These are phyloP conservation scores for Apostichopus californicus DNA, from an alignment of 35 echinoderm and acorn worm species.

Conservation along the genomic window DNA sequence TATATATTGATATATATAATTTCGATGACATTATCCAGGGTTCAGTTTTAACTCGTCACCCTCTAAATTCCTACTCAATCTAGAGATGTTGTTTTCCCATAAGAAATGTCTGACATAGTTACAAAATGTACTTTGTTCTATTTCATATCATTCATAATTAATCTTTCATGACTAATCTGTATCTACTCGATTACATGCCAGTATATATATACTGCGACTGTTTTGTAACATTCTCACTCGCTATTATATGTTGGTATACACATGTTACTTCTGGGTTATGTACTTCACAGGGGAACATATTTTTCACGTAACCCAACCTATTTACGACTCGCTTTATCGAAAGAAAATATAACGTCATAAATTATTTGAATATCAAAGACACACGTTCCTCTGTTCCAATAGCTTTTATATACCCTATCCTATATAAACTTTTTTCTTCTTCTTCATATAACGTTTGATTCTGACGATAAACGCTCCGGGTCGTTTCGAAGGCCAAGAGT, in stretches of 20 bases:
- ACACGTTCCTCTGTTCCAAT: neutral
- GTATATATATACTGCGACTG: neutral
- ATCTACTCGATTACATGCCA: neutral
- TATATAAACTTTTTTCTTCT: neutral
- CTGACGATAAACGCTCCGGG: slow-evolving; percentile 22
- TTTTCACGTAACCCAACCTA: slow-evolving; percentile 7
- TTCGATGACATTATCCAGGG: neutral
- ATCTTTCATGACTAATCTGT: neutral
- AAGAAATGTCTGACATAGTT: slow-evolving; percentile 2
- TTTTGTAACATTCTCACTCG: neutral
- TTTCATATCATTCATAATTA: neutral
- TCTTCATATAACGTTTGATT: slow-evolving; percentile 3
- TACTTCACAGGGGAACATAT: neutral
- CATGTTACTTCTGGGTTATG: neutral
- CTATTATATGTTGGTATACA: neutral
- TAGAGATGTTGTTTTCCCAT: neutral
- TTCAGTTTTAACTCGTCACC: neutral
- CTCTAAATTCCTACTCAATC: neutral
- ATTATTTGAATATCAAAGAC: slow-evolving; percentile 16
- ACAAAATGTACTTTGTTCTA: neutral
- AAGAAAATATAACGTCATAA: neutral
- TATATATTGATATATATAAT: too few relatives aligned
- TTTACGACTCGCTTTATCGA: slow-evolving; percentile 1
- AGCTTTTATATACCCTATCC: too few relatives aligned
- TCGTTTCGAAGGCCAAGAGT: slow-evolving; percentile 2